Conservation (phyloP, 92 coral and sea anemone genomes). For the Porites rus region DNA sequence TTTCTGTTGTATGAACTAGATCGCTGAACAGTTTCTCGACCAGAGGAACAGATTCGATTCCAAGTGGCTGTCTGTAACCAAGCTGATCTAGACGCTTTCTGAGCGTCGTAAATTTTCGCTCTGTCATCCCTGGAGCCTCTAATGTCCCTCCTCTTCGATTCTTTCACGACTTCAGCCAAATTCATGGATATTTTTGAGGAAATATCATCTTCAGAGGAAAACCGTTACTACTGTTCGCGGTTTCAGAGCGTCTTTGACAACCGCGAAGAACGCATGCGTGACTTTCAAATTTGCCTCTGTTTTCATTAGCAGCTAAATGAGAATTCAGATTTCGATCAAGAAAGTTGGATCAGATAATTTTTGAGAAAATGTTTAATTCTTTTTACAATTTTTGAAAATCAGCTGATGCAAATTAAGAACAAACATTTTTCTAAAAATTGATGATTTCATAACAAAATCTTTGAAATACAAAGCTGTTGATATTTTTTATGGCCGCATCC, state of each 20-base stretch:
- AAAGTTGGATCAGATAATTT: not conserved
- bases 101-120: conserved; percentile 96
- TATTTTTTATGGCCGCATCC: too few species aligned
- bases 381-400: too few species aligned
- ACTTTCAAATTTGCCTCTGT: conserved; percentile 99
- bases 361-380: not conserved
- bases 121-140: conserved; percentile 77
- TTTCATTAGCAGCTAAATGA: conserved; percentile 55
- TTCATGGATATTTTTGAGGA: conserved; percentile 45
- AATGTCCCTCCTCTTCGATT: conserved; percentile 21
- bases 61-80: conserved; percentile 97
- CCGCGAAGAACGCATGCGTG: conserved; percentile 93
- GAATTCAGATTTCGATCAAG: conserved; percentile 70
- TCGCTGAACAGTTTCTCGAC: conserved; percentile 99
- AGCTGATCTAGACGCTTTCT: conserved; percentile 98
- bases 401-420: too few species aligned
- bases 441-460: too few species aligned
- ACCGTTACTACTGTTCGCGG: conserved; percentile 81
- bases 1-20: conserved; percentile 98
- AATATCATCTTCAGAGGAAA: conserved; percentile 49
- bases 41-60: conserved; percentile 97
- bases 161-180: conserved; percentile 24
- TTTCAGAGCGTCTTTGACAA: conserved; percentile 75
- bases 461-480: too few species aligned
- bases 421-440: too few species aligned